A percentile compares a stretch with the other conserved stretches of the same genome.
Evolutionary conservation across 2,888 invertebrate genomes (phyloP).

Genomic region (Hyalella azteca): DNA sequence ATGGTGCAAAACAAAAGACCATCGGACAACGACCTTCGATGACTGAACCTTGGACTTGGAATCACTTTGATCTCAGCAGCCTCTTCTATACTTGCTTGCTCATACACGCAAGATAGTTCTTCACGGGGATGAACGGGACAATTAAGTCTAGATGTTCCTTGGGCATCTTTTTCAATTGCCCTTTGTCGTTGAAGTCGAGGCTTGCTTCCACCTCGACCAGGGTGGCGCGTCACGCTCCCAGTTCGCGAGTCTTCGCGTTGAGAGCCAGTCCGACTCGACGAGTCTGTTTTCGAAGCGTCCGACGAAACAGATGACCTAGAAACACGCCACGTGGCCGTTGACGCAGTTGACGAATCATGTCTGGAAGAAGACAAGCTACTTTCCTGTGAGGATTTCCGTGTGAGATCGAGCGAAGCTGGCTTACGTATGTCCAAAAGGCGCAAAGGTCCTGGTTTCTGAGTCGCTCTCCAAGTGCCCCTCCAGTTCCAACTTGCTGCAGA

Average conservation of each 20-base stretch:
- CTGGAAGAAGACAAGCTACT: constrained; percentile 88
- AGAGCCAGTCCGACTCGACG: constrained; percentile 41
- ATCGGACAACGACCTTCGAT: constrained; percentile 39
- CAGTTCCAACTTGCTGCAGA: constrained; percentile 82
- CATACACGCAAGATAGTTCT: constrained; percentile 56
- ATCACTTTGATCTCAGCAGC: constrained; percentile 39
- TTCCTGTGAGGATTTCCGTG: constrained; percentile 90
- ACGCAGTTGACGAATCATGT: constrained; percentile 88
- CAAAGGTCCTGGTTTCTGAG: constrained; percentile 65
- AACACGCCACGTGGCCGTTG: constrained; percentile 87
- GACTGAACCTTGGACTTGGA: constrained; percentile 36
- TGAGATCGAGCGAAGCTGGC: constrained; percentile 82
- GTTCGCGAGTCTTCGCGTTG: constrained; percentile 26
- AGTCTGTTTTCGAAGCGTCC: constrained; percentile 63
- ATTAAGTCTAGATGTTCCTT: constrained; percentile 40
- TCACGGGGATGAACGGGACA: constrained; percentile 56
- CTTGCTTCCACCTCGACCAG: constrained; percentile 64
- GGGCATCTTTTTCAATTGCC: constrained; percentile 69
- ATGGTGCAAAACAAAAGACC: constrained; percentile 39
- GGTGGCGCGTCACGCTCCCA: background rate
- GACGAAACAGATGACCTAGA: constrained; percentile 81
- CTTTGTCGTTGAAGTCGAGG: constrained; percentile 81
- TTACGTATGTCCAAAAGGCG: constrained; percentile 65
- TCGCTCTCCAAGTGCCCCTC: constrained; percentile 80
- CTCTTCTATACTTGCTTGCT: constrained; percentile 56